phyloP scores from a whole-genome alignment of 2,113 vertebrate genomes.

The Lepus americanus region DNA sequence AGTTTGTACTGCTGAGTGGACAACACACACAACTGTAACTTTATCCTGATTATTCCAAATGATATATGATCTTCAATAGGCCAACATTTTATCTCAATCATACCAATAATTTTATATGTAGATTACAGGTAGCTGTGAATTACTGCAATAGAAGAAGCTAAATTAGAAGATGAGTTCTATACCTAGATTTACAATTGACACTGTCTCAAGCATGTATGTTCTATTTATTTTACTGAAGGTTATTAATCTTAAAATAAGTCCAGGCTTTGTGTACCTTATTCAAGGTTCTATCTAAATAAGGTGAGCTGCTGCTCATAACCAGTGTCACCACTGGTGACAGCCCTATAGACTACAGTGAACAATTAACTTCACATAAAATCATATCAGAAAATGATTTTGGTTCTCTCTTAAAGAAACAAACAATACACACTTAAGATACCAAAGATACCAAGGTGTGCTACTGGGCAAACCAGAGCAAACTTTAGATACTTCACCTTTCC shows the following conservation, averaged over 20 bases:
- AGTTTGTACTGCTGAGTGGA: neutral
- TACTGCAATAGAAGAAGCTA: neutral
- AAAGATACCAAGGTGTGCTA: neutral
- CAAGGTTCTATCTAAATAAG: neutral
- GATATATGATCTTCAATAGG: slow-evolving; percentile 29
- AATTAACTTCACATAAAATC: neutral
- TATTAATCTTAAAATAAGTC: slow-evolving; percentile 16
- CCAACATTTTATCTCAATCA: slow-evolving; percentile 10
- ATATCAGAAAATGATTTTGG: neutral
- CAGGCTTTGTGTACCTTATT: neutral
- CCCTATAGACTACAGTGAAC: neutral
- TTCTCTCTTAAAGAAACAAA: neutral
- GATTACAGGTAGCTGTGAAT: neutral
- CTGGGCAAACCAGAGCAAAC: neutral
- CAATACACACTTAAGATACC: neutral
- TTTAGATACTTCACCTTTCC: neutral
- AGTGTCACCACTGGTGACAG: neutral
- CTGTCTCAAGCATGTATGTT: neutral
- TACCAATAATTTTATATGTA: neutral
- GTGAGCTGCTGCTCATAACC: neutral
- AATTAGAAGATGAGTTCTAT: neutral
- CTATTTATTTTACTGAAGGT: neutral
- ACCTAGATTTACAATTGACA: neutral
- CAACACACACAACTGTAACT: neutral
- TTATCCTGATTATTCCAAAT: neutral